A percentile compares a stretch with the other conserved stretches of the same genome.
phyloP scores from a whole-genome alignment of 2,888 invertebrate species.

The Andrena bucephala region DNA sequence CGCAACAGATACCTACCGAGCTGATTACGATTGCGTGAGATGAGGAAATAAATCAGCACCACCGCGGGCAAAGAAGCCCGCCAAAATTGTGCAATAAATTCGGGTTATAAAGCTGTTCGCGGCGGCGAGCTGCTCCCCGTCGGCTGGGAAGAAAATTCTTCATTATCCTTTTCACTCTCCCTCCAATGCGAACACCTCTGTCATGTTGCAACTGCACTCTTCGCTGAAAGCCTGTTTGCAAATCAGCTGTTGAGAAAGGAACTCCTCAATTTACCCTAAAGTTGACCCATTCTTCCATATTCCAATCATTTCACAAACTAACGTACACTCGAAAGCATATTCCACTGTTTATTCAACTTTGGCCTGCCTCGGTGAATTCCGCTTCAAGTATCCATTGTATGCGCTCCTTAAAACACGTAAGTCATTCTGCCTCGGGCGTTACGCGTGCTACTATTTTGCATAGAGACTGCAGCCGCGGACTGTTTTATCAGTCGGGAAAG shows the following conservation, averaged over 20 bases:
- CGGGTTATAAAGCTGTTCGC: conserved; percentile 60
- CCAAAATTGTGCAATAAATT: conserved; percentile 62
- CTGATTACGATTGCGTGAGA: conserved; percentile 60
- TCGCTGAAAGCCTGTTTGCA: no score
- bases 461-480: background rate
- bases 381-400: no score
- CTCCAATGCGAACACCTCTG: background rate
- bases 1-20: conserved; percentile 37
- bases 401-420: no score
- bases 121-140: conserved; percentile 22
- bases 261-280: no score
- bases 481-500: conserved; percentile 31
- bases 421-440: background rate
- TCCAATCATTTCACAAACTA: no score
- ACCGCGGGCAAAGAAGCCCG: conserved; percentile 34
- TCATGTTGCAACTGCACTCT: background rate
- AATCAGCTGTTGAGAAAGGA: no score
- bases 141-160: background rate
- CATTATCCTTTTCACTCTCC: background rate
- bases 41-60: conserved; percentile 55
- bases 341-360: no score
- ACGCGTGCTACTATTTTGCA: background rate
- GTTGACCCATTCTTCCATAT: no score
- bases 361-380: no score
- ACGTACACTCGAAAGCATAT: no score